Evolutionary conservation across 1,140 invertebrate species (phyloP).

Genomic region (Pteromalus puparum): DNA sequence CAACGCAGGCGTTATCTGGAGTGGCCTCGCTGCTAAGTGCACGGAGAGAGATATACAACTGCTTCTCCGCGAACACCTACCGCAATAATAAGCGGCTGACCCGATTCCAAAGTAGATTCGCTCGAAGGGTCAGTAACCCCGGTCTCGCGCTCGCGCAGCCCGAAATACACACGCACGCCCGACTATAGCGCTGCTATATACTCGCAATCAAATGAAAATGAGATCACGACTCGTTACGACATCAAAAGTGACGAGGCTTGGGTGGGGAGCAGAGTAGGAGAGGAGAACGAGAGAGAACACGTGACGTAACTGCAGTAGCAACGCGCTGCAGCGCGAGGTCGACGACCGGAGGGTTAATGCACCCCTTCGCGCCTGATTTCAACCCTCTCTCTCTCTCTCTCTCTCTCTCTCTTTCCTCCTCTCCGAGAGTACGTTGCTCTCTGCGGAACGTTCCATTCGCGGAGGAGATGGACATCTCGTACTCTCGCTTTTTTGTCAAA

Average conservation of each 20-base stretch:
- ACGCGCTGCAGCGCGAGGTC: slow-evolving; percentile 59
- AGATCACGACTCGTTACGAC: slow-evolving; percentile 76
- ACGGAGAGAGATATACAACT: slow-evolving; percentile 50
- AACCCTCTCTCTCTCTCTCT: slow-evolving; percentile 55
- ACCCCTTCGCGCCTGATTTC: slow-evolving; percentile 64
- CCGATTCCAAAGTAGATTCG: slow-evolving; percentile 73
- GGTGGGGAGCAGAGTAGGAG: slow-evolving; percentile 34
- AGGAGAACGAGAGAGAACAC: neutral
- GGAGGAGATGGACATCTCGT: neutral
- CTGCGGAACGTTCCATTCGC: slow-evolving; percentile 2
- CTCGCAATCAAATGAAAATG: slow-evolving; percentile 75
- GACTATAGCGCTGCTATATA: slow-evolving; percentile 34
- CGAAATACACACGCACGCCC: slow-evolving; percentile 66
- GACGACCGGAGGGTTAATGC: slow-evolving; percentile 73
- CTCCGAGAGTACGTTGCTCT: slow-evolving; percentile 5
- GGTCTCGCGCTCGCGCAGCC: slow-evolving; percentile 49
- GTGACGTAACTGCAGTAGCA: slow-evolving; percentile 68
- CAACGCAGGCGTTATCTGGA: slow-evolving; percentile 63
- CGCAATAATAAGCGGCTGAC: slow-evolving; percentile 74
- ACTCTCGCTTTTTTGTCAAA: slow-evolving; percentile 42
- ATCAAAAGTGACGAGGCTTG: slow-evolving; percentile 72
- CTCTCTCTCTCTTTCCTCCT: slow-evolving; percentile 37
- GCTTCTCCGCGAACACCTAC: slow-evolving; percentile 67
- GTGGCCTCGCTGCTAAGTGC: slow-evolving; percentile 54
- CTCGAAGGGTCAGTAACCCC: slow-evolving; percentile 72